phyloP scores from a whole-genome alignment of 2,797 vertebrate species.

The Ambastaia sidthimunki region DNA sequence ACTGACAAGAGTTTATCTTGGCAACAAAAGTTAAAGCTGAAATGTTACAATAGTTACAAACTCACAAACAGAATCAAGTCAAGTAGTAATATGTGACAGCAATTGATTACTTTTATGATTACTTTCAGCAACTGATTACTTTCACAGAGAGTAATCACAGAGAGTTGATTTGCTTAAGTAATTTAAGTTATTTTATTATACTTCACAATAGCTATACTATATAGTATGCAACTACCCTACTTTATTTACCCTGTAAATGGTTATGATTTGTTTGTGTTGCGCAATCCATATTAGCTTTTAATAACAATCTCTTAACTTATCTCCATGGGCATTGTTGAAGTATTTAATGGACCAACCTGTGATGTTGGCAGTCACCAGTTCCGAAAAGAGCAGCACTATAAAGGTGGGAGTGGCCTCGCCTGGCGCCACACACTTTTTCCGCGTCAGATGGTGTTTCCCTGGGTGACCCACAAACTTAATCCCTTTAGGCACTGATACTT shows the following conservation, averaged over 20 bases:
- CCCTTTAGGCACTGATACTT: slow-evolving; percentile 88
- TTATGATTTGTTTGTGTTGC: too few species aligned
- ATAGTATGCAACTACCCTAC: too few species aligned
- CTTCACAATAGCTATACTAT: too few species aligned
- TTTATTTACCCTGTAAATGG: too few species aligned
- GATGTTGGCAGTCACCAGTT: slow-evolving; percentile 88
- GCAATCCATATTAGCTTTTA: not conserved
- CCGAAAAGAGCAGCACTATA: slow-evolving; percentile 86
- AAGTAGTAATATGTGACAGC: slow-evolving; percentile 10
- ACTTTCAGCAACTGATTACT: too few species aligned
- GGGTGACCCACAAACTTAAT: slow-evolving; percentile 91
- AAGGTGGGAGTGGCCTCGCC: slow-evolving; percentile 87
- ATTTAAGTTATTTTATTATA: too few species aligned
- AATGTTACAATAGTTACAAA: slow-evolving; percentile 8
- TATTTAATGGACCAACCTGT: slow-evolving; percentile 76
- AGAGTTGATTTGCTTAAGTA: too few species aligned
- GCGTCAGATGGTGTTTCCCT: slow-evolving; percentile 87
- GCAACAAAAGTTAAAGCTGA: not conserved
- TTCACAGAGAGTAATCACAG: too few species aligned
- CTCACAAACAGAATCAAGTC: not conserved
- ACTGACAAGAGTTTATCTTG: slow-evolving; percentile 6
- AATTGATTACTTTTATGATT: not conserved
- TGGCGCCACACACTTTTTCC: slow-evolving; percentile 87
- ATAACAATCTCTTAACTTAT: not conserved
- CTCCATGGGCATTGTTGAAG: not conserved